phyloP scores from a whole-genome alignment of 1,140 invertebrate species.

The Stenopsyche tienmushanensis region DNA sequence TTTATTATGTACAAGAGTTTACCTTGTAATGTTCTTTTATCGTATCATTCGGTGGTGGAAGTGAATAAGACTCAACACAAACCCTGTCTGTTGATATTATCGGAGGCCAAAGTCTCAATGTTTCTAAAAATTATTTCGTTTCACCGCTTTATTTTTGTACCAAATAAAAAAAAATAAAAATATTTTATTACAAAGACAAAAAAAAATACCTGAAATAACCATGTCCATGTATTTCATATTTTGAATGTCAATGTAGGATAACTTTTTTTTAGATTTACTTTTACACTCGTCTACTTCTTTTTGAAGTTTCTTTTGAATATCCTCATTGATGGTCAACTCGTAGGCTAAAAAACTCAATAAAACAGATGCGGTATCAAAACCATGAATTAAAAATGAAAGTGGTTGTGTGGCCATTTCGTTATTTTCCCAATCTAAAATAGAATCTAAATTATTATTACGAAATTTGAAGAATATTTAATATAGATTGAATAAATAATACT shows the following conservation, averaged over 20 bases:
- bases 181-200: background rate
- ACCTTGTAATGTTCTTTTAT: background rate
- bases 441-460: background rate
- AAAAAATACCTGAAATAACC: background rate
- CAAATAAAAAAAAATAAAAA: background rate
- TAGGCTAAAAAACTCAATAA: constrained; percentile 45
- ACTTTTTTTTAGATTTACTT: constrained; percentile 38
- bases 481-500: background rate
- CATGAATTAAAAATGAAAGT: constrained; percentile 54
- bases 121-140: background rate
- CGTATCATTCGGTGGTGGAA: constrained; percentile 3
- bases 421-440: constrained; percentile 29
- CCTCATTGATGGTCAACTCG: constrained; percentile 57
- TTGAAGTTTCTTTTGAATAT: constrained; percentile 52
- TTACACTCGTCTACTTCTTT: constrained; percentile 47
- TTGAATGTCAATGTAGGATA: background rate
- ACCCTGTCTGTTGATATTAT: background rate
- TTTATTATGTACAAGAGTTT: constrained; percentile 37
- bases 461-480: background rate
- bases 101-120: background rate
- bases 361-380: constrained; percentile 44
- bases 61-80: background rate
- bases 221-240: background rate
- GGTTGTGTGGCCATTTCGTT: constrained; percentile 48
- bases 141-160: background rate